Evolutionary conservation across 2,113 vertebrate species (phyloP), one percentile per base, ranked within the genome.

Genomic region (Pelmatolapia mariae): DNA sequence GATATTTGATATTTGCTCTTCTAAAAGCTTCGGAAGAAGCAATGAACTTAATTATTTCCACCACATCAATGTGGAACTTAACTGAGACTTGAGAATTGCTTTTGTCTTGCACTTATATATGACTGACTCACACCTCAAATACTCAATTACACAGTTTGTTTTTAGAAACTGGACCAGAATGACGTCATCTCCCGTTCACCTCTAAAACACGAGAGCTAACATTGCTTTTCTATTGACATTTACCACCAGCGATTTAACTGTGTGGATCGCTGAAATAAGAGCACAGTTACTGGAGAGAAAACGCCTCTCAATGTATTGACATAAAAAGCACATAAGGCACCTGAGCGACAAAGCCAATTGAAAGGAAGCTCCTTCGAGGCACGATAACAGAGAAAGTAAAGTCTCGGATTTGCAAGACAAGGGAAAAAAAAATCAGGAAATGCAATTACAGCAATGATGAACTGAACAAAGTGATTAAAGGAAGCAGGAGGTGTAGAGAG

Each of bases 401-500:
- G 71, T 87, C 84, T 84, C 43, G 68, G 66, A 88, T 82, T 83
- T 83, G 61, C 43, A 52, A 81, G 50, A 38, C 22, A 45, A 85
- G 82, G 29, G 29, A 3, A 5, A 1, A 33, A 90, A 15, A 85
- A 84, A 85, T 83, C 78, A 76, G 82, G 63, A 89, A 92, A 91
- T 86, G 81, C 88, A 94, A 94, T 94, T 91, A 91, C 85, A 86
- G 87, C 89, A 84, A 89, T 91, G 89, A 94, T 89, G 88, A 92
- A 90, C 89, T 87, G 87, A 93, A 89, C 87, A 83, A 90, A 92
- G 92, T 89, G 93, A 94, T 91, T 94, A 94, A 93, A 90, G 88
- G 81, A 81, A 85, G 89, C 89, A 89, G 71, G 87, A 89, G 89
- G 86, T 91, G 88, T 50, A 68, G 87, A 66, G 76, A 56, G 52